Evolutionary conservation across 2,888 invertebrate genomes (phyloP), one percentile per base, ranked within the genome.

Genomic region (Rhagophthalmus giganteus): DNA sequence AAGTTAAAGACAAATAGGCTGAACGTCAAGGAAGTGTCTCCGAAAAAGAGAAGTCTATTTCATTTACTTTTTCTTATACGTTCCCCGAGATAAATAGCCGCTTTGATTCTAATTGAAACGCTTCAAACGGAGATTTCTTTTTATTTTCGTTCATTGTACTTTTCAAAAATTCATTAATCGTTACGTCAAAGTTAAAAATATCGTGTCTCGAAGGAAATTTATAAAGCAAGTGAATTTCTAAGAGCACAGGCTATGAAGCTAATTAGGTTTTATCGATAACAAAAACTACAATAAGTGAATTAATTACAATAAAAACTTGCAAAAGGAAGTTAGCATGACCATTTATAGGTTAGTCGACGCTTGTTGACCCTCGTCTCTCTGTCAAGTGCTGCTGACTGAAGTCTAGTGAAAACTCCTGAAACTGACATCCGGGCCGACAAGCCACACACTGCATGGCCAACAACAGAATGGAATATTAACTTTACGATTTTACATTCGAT

Each of bases 71-170:
- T 37, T 39, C 27, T 45, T 37, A 26, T 34, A n/a, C 35, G 14
- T 27, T n/a, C n/a, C n/a, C 31, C 28, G 30, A 37, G 45, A 45
- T 37, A 45, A 45, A 45, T 45, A 45, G 45, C 45, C 28, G 16
- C 45, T 45, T 37, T 45, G 45, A 45, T 45, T 45, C 37, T 45
- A 45, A 45, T 45, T 45, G 37, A 45, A 20, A 37, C 30, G 37
- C 24, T 35, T 30, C 45, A 30, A 45, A 34, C 24, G 37, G 12
- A 30, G 28, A 20, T 9, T 30, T 28, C 16, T 37, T 37, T 20
- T n/a, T n/a, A 37, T 35, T 45, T 45, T 35, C 10, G 35, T 45
- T 35, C 12, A 45, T 31, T 24, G n/a, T 15, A 13, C 45, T 37
- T 37, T 28, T 10, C 28, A 27, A 37, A 10, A 35, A 37, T 37